Base-by-base conservation (phyloP, 2,888 invertebrate genomes). In the Oconnorella tubifera region DNA sequence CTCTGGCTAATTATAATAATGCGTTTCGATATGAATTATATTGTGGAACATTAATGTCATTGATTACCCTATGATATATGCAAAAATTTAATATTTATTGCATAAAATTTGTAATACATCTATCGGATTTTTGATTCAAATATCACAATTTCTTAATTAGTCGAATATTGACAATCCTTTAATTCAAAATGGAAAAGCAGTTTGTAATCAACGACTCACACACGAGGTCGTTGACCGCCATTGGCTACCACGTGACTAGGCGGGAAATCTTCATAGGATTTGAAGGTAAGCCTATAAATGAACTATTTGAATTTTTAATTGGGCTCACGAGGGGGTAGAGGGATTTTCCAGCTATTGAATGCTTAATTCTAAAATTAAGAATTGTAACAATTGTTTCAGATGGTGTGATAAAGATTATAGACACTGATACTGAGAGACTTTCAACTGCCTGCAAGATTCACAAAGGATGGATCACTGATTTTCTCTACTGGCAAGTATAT, bases 101-200 rank as follows among this genome's bases (percentile, higher is more conserved):
- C n/a, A n/a, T n/a, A n/a, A n/a, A n/a, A n/a, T n/a, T n/a, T n/a
- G n/a, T n/a, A n/a, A n/a, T n/a, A n/a, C n/a, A n/a, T n/a, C n/a
- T n/a, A n/a, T n/a, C n/a, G n/a, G n/a, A n/a, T n/a, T n/a, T n/a
- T n/a, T n/a, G n/a, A n/a, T n/a, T n/a, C n/a, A n/a, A n/a, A n/a
- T n/a, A n/a, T n/a, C n/a, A n/a, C n/a, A n/a, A n/a, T n/a, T n/a
- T n/a, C n/a, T n/a, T n/a, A n/a, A n/a, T n/a, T n/a, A n/a, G n/a
- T n/a, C n/a, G n/a, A n/a, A n/a, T n/a, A n/a, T n/a, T n/a, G n/a
- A n/a, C n/a, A n/a, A n/a, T n/a, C n/a, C n/a, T n/a, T n/a, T n/a
- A n/a, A n/a, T n/a, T n/a, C n/a, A n/a, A n/a, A n/a, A 80, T 81
- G 80, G 79, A 80, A 77, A 78, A 77, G 64, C 73, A 75, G 33